phyloP scores from a whole-genome alignment of 2,797 vertebrate genomes.

The Chaetophractus vellerosus region DNA sequence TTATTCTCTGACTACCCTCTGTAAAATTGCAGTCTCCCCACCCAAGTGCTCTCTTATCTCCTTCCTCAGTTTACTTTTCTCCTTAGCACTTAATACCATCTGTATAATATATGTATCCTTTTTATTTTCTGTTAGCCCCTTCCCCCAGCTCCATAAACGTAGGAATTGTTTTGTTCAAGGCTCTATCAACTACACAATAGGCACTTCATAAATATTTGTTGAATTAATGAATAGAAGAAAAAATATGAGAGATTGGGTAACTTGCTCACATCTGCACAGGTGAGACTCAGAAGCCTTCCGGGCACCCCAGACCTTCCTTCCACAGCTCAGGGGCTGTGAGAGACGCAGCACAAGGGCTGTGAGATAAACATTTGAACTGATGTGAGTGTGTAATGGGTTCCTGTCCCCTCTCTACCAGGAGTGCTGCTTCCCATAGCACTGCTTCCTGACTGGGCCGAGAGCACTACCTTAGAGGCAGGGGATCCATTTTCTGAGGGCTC shows the following conservation, averaged over 20 bases:
- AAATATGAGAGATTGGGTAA: neutral
- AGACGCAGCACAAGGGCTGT: neutral
- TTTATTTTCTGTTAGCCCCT: neutral
- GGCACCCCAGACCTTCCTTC: neutral
- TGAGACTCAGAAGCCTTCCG: neutral
- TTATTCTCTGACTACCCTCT: neutral
- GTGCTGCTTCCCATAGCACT: neutral
- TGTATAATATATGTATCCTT: neutral
- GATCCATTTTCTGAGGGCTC: neutral
- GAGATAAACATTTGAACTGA: neutral
- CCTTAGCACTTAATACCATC: neutral
- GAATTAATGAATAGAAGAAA: neutral
- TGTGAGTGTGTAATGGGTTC: neutral
- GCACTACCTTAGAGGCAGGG: neutral
- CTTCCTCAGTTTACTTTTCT: neutral
- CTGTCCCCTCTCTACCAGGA: neutral
- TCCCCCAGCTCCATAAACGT: neutral
- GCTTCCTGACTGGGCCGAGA: neutral
- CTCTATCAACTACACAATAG: neutral
- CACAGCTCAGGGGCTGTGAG: neutral
- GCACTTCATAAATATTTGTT: slow-evolving; percentile 27
- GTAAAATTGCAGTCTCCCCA: neutral
- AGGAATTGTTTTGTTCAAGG: neutral
- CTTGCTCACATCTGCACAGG: neutral
- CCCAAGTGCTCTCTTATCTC: neutral